Evolutionary conservation across 2,797 vertebrate genomes (phyloP).

Genomic region (Argya squamiceps): DNA sequence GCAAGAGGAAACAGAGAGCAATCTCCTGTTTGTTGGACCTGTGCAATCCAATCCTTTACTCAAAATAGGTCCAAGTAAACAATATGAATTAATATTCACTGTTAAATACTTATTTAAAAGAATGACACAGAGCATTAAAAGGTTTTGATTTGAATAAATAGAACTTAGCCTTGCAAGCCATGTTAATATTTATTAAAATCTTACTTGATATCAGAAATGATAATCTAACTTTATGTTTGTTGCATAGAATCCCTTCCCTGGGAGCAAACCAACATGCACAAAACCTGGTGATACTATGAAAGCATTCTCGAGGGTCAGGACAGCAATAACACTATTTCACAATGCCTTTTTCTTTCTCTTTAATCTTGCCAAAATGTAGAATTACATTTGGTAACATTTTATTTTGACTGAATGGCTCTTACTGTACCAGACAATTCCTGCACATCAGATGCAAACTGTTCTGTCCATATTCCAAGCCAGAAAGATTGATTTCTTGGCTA

Average conservation of each 20-base stretch:
- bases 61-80: neutral
- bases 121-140: neutral
- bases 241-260: neutral
- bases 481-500: neutral
- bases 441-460: neutral
- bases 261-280: neutral
- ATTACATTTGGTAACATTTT: neutral
- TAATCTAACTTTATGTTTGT: neutral
- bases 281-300: neutral
- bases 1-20: neutral
- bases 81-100: neutral
- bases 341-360: neutral
- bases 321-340: neutral
- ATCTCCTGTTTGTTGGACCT: neutral
- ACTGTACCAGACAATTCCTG: neutral
- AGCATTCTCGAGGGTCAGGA: neutral
- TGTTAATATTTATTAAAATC: neutral
- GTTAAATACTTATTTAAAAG: neutral
- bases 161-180: neutral
- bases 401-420: neutral
- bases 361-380: neutral
- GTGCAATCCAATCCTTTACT: neutral
- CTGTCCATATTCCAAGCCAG: neutral
- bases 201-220: neutral
- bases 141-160: neutral